Evolutionary conservation across 1,140 invertebrate species (phyloP).

Genomic region (Euglossa dilemma): DNA sequence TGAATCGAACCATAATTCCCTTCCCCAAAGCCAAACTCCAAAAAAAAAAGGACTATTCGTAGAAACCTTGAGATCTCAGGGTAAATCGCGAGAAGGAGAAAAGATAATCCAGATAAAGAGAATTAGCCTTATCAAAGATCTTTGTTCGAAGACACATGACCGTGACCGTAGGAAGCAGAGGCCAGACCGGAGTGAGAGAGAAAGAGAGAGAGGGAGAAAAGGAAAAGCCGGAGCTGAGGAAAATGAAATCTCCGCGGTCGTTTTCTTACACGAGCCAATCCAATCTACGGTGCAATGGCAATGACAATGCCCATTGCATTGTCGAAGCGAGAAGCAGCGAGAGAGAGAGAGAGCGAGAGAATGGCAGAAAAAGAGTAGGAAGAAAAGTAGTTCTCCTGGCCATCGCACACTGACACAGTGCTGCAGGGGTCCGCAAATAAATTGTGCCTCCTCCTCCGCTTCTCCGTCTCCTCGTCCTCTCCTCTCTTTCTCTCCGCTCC

Average conservation of each 20-base stretch:
- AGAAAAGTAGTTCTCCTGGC: conserved; percentile 33
- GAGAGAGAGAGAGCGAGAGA: background rate
- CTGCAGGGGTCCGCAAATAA: conserved; percentile 62
- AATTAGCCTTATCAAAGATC: background rate
- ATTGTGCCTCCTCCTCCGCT: conserved; percentile 42
- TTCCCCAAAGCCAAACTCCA: too few species aligned
- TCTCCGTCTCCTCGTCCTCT: conserved; percentile 1
- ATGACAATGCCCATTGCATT: conserved; percentile 39
- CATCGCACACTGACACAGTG: conserved; percentile 49
- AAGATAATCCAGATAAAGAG: background rate
- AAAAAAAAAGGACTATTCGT: too few species aligned
- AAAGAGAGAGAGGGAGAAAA: background rate
- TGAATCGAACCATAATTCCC: too few species aligned
- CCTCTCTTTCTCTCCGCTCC: background rate
- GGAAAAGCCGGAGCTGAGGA: background rate
- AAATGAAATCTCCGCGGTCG: conserved; percentile 28
- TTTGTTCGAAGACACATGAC: background rate
- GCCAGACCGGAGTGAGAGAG: too few species aligned
- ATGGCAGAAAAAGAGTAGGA: background rate
- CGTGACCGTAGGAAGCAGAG: background rate
- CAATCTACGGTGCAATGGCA: conserved; percentile 29
- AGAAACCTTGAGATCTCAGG: too few species aligned
- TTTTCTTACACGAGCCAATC: conserved; percentile 45
- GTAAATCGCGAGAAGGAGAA: too few species aligned
- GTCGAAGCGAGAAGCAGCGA: background rate